Evolutionary conservation across 2,888 invertebrate genomes (phyloP), one percentile per base, ranked within the genome.

Genomic region (Seira musarum): DNA sequence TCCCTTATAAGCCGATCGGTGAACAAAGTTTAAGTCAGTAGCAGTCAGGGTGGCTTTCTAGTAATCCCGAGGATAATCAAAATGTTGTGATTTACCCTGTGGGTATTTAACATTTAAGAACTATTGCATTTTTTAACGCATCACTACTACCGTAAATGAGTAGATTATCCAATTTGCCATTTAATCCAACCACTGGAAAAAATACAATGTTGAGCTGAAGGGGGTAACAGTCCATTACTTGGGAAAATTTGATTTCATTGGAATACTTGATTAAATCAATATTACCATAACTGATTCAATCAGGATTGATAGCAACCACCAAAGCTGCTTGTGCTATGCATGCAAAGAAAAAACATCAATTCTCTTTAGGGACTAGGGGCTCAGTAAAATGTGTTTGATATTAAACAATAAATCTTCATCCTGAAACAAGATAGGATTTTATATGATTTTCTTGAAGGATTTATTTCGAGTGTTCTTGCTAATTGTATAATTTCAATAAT

Each of bases 211-310:
- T 65, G 30, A 64, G 65, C 64, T 65, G 24, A 77, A 69, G 76
- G 75, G 76, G 65, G 6, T 68, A 64, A 25, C 24, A 40, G 49
- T 46, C 66, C 46, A 67, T 74, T 74, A 68, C 19, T n/a, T 69
- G 53, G 8, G 53, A 35, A 77, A 70, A 77, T 69, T 53, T 75
- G 30, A 76, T 77, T 70, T 79, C 73, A 21, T 30, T 30, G 66
- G 70, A 19, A 64, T 53, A 40, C 46, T 74, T 80, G 80, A 74
- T 80, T 73, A 53, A 74, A 80, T 80, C 67, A 73, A 30, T 49
- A 71, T 71, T 78, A 71, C 79, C 79, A 79, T 80, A 70, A 70
- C 69, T 74, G 74, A 80, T 73, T 69, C 60, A 68, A 73, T 73
- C 21, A 60, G 24, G 21, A 35, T 24, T 40, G 49, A 24, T 64